Percentiles rank a stretch among this genome's conserved stretches.
These are phyloP conservation scores for Andrena cerasifolii DNA, from an alignment of 1,140 invertebrate species.

Conservation along the genomic window DNA sequence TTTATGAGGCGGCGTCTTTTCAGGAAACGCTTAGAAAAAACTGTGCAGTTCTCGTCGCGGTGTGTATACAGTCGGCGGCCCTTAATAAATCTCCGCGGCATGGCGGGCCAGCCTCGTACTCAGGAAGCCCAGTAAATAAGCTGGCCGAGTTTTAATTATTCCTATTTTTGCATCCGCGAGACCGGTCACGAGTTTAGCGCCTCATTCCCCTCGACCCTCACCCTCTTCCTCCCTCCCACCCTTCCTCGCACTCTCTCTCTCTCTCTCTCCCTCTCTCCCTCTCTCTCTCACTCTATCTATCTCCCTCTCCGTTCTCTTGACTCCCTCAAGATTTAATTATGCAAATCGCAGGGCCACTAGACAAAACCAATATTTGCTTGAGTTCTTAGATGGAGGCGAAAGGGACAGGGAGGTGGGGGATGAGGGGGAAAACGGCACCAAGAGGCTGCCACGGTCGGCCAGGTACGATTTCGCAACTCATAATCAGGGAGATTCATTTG, in stretches of 20 bases:
- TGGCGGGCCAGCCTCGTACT: constrained; percentile 34
- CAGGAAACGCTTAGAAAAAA: constrained; percentile 57
- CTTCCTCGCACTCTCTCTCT: too few relatives aligned
- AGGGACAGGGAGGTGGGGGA: constrained; percentile 25
- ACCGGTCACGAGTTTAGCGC: constrained; percentile 49
- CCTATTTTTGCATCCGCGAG: constrained; percentile 66
- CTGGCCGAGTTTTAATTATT: constrained; percentile 72
- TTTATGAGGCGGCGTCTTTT: constrained; percentile 59
- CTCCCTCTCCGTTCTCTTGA: not conserved
- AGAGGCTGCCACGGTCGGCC: constrained; percentile 38
- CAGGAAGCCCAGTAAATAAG: constrained; percentile 66
- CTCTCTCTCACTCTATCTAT: too few relatives aligned
- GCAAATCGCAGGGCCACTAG: constrained; percentile 72
- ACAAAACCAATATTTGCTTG: constrained; percentile 77
- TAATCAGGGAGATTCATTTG: constrained; percentile 71
- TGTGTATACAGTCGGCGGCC: constrained; percentile 55
- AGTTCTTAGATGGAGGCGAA: constrained; percentile 66
- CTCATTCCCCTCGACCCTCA: constrained; percentile 1
- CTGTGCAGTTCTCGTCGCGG: constrained; percentile 49
- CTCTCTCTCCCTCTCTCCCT: not conserved
- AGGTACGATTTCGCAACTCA: constrained; percentile 64
- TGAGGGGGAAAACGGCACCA: constrained; percentile 31
- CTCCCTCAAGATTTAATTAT: constrained; percentile 71
- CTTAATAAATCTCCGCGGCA: constrained; percentile 65
- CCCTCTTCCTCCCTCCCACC: too few relatives aligned